Percentiles rank a stretch among this genome's conserved stretches.
Evolutionary conservation across 2,888 invertebrate species (phyloP).

Genomic region (Calephelis perditalis): DNA sequence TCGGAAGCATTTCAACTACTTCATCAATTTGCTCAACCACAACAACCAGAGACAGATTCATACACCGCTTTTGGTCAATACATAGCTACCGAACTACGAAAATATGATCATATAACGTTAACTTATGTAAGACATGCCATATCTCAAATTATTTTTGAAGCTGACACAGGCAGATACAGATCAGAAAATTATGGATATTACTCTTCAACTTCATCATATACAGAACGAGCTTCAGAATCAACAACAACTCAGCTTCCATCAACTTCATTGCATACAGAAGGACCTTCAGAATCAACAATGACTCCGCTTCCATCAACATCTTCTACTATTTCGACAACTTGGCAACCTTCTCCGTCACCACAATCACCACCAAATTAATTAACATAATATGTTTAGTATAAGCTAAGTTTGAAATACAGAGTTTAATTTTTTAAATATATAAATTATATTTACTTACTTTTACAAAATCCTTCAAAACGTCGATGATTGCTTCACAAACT

Average conservation of each 20-base stretch:
- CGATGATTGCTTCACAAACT: no score
- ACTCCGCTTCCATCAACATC: no score
- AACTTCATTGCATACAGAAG: background rate
- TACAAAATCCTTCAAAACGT: no score
- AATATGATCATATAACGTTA: slow-evolving; percentile 31
- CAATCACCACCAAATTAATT: slow-evolving; percentile 15
- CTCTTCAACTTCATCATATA: slow-evolving; percentile 11
- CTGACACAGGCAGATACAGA: slow-evolving; percentile 3
- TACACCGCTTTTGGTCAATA: slow-evolving; percentile 29
- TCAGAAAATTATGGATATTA: slow-evolving; percentile 4
- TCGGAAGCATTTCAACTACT: no score
- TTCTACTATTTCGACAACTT: slow-evolving; percentile 14
- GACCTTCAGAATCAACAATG: no score
- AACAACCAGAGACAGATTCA: slow-evolving; percentile 24
- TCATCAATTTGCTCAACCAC: slow-evolving; percentile 22
- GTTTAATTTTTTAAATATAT: no score
- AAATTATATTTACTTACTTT: no score
- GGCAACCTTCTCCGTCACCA: slow-evolving; percentile 10
- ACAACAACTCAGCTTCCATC: slow-evolving; percentile 6
- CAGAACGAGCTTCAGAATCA: background rate
- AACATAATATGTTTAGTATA: no score
- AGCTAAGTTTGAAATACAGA: no score
- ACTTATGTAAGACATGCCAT: background rate
- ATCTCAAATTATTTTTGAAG: background rate
- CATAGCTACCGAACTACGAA: slow-evolving; percentile 15